Base-by-base conservation (phyloP, 2,113 vertebrate species). In the Cnemophilus loriae region DNA sequence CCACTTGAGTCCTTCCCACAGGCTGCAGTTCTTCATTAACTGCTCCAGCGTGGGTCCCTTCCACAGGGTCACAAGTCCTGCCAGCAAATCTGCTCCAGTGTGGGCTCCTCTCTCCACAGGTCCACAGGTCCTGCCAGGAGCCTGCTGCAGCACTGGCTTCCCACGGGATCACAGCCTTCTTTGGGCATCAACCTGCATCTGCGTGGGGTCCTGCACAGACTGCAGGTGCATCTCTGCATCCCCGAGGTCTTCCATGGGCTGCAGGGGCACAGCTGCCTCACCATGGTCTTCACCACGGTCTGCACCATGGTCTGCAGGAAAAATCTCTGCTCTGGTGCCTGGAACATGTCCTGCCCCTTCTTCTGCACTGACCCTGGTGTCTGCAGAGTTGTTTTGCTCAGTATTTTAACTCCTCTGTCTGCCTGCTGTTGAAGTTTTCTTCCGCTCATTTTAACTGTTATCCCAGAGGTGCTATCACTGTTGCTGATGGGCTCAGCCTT, bases 311-410 rank as follows among this genome's bases (percentile, higher is more conserved):
- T 5, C 22, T 74, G 44, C 33, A 52, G n/a, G 22, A 44, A 23
- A 27, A 33, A 52, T 46, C 37, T 52, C 33, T 50, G 22, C 32
- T 44, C 22, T 57, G 12, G 17, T 65, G 18, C 44, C 22, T 59
- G 68, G 19, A 59, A 23, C 33, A 44, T 0, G 0, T 59, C 11
- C 5, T 67, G 3, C 5, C 8, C 16, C 16, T 74, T 22, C 37
- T 42, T 42, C 42, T 82, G 13, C 39, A 22, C 16, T 26, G 46
- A n/a, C 28, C 20, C 59, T 14, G 7, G 46, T 52, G 14, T 53
- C 13, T 74, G 52, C 65, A 55, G 49, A 59, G 13, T 24, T 67
- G 28, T 67, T 89, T 39, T 33, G 2, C 19, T 52, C 19, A 16
- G 9, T 39, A 16, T 89, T 65, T 65, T 33, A n/a, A 30, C 19